Evolutionary conservation across 2,888 invertebrate genomes (phyloP).

Genomic region (Lasius fuliginosus): DNA sequence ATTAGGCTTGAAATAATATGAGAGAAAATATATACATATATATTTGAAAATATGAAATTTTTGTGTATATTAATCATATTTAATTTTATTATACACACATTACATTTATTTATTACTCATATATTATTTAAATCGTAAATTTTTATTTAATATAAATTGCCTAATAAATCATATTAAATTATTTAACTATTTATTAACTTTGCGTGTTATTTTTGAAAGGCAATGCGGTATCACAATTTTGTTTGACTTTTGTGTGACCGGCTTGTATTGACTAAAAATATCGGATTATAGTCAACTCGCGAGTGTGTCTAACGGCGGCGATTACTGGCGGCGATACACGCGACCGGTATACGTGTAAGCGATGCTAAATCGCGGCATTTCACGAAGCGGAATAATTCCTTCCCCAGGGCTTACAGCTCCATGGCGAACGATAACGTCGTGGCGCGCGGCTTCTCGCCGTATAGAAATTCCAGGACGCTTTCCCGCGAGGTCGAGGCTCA

Average conservation of each 20-base stretch:
- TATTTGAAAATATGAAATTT: not conserved
- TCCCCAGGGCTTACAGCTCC: constrained; percentile 44
- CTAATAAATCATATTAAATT: constrained; percentile 5
- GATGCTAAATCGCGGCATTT: constrained; percentile 58
- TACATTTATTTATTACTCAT: not conserved
- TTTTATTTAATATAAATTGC: not conserved
- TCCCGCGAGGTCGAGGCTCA: constrained; percentile 53
- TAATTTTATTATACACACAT: not conserved
- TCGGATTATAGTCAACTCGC: constrained; percentile 41
- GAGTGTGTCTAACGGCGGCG: constrained; percentile 43
- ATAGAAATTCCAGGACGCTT: constrained; percentile 57
- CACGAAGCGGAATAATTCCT: constrained; percentile 63
- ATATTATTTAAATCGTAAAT: not conserved
- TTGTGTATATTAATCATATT: not conserved
- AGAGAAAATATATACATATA: not conserved
- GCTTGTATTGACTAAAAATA: constrained; percentile 42
- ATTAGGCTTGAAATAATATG: not conserved
- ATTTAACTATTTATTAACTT: constrained; percentile 5
- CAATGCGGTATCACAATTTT: constrained; percentile 13
- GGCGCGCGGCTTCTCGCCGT: constrained; percentile 32
- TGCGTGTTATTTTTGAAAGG: not conserved
- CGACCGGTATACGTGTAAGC: constrained; percentile 45
- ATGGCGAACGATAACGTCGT: constrained; percentile 59
- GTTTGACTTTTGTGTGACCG: not conserved
- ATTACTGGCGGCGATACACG: constrained; percentile 53